Evolutionary conservation across 1,140 invertebrate species (phyloP), one percentile per base, ranked within the genome.

Genomic region (Drosophila yakuba): DNA sequence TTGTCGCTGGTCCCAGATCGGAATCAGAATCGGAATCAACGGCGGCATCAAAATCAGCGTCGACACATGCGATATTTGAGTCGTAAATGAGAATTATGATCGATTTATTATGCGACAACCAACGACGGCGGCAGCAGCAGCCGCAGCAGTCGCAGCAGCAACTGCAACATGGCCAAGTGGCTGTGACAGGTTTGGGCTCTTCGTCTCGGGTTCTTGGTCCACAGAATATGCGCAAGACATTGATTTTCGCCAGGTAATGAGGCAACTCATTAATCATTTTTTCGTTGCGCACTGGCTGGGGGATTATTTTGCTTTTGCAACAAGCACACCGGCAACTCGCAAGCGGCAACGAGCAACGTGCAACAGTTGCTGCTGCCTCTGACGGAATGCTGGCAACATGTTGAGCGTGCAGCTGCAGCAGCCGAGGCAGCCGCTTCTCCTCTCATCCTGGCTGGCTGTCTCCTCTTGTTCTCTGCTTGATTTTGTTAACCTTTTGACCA

Each of bases 401-500:
- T 90, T 90, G 80, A 67, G 68, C 84, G 52, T 83, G 71, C 76
- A 64, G 80, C 73, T 74, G 64, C 76, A 57, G 63, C 54, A 17
- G 17, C 17, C 17, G 25, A 6, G 0, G 25, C 25, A 28, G 44
- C 28, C 36, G 41, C 60, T 57, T 43, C 32, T 47, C 56, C 38
- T 23, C 15, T 17, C 25, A 28, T 32, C 39, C 51, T 35, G 28
- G 64, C 68, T 56, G 67, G 38, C 12, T 39, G 38, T 52, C 44
- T 63, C 43, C 35, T 50, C 58, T 62, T 86, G 63, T 83, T 83
- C 74, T 64, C 57, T 80, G 84, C 84, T 80, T 89, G 84, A 89
- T 89, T 89, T 84, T 89, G 84, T 89, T 89, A 89, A 89, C 85
- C 84, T 89, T 89, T 89, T 89, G 84, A 89, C 84, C 84, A 89